Base-by-base conservation (phyloP, 2,888 invertebrate species). In the Morinoia aosen region DNA sequence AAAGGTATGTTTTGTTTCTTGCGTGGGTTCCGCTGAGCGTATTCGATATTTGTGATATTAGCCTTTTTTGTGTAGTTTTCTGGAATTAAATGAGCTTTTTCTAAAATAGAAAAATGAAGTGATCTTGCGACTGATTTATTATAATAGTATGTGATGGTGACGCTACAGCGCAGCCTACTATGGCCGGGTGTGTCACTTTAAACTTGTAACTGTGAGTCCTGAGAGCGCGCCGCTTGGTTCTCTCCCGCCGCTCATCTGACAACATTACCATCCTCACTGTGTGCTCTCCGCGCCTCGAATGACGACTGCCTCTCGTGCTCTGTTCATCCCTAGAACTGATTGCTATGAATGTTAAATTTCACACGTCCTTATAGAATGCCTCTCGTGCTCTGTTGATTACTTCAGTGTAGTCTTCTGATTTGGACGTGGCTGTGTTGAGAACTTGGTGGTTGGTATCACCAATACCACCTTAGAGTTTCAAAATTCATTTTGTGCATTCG, bases 131-230 rank as follows among this genome's bases (percentile, higher is more conserved):
- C 48, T 48, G 48, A 48, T 48, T 48, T 48, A 48, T 48, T 48
- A 4, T 48, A 39, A n/a, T 48, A 39, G 33, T 0, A 12, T 90
- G 40, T 19, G 90, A 39, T 90, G 40, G 90, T 90, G 90, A 90
- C 10, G 76, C 33, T 16, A 76, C 76, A 76, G 76, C 76, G 76
- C 76, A 76, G 76, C 76, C 76, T 76, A 19, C 76, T 76, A 33
- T 76, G 76, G 33, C 76, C 76, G 76, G 76, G 76, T 76, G 76
- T 76, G 76, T 76, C 76, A 33, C 76, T 16, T 76, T 14, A 76
- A 76, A 90, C 90, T 93, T 93, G 56, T 93, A 48, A 93, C 93
- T 93, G 93, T 93, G 58, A 93, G 93, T 93, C 93, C 93, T 93
- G 93, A 93, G 56, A 33, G 93, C 93, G 93, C 93, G 57, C 39